Conservation (phyloP, 2,797 vertebrate genomes). For the Atherinosoma microstoma region DNA sequence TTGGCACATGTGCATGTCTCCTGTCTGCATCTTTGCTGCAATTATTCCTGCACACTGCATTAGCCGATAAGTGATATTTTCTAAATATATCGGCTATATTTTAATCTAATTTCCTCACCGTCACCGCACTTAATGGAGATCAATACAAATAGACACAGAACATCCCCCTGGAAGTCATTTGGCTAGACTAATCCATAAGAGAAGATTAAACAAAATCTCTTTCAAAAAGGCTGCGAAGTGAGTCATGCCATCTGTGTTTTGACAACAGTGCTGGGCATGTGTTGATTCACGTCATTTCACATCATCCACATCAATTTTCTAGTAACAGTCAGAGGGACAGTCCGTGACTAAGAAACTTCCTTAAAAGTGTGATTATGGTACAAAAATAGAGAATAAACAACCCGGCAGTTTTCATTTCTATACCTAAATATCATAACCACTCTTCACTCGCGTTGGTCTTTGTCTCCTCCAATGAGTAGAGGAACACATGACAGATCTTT, state of each 20-base stretch:
- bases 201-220: conserved; percentile 68
- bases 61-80: conserved; percentile 34
- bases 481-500: conserved; percentile 77
- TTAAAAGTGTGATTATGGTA: conserved; percentile 51
- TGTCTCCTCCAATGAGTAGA: conserved; percentile 58
- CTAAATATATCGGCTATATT: conserved; percentile 25
- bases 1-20: not conserved
- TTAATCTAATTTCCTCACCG: conserved; percentile 58
- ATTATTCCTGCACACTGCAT: conserved; percentile 15
- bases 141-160: conserved; percentile 61
- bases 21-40: conserved; percentile 10
- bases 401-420: conserved; percentile 16
- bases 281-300: conserved; percentile 46
- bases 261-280: conserved; percentile 55
- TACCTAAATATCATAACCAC: conserved; percentile 55
- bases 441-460: conserved; percentile 51
- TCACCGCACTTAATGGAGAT: conserved; percentile 74
- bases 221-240: conserved; percentile 48
- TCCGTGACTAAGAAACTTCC: conserved; percentile 48
- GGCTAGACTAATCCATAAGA: conserved; percentile 58
- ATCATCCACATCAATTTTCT: conserved; percentile 55
- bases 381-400: conserved; percentile 28
- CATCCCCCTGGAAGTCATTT: conserved; percentile 68
- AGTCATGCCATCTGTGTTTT: conserved; percentile 68
- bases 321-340: conserved; percentile 56